phyloP scores from a whole-genome alignment of 2,797 vertebrate species.

The Myotis daubentonii region DNA sequence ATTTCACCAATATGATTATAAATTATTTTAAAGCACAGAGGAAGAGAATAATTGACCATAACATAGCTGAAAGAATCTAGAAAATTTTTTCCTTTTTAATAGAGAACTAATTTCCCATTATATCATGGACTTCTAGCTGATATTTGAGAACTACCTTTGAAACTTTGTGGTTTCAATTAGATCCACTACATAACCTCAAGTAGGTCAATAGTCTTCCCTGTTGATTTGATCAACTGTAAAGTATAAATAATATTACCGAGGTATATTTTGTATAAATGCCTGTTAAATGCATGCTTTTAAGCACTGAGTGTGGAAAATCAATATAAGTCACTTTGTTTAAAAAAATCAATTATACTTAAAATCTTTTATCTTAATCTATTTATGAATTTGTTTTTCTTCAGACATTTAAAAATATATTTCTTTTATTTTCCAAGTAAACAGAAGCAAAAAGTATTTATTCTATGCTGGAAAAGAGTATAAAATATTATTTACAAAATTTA shows the following conservation, averaged over 20 bases:
- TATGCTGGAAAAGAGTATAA: neutral
- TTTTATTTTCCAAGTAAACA: conserved; percentile 16
- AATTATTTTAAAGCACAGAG: neutral
- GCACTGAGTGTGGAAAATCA: neutral
- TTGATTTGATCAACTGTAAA: neutral
- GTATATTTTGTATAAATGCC: neutral
- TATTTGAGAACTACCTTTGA: neutral
- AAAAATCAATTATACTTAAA: neutral
- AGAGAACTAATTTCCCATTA: neutral
- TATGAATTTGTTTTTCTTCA: neutral
- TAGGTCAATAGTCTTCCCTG: neutral
- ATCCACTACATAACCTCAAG: neutral
- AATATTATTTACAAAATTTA: neutral
- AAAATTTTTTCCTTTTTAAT: neutral
- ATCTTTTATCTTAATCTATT: neutral
- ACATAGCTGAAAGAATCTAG: neutral
- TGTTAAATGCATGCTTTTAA: neutral
- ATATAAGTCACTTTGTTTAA: neutral
- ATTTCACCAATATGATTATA: neutral
- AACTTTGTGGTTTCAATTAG: neutral
- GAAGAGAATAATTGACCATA: neutral
- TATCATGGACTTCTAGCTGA: neutral
- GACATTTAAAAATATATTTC: neutral
- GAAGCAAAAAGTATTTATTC: neutral
- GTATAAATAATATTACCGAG: neutral